Conservation (phyloP, 2,797 vertebrate genomes). For the Darevskia nairensis region DNA sequence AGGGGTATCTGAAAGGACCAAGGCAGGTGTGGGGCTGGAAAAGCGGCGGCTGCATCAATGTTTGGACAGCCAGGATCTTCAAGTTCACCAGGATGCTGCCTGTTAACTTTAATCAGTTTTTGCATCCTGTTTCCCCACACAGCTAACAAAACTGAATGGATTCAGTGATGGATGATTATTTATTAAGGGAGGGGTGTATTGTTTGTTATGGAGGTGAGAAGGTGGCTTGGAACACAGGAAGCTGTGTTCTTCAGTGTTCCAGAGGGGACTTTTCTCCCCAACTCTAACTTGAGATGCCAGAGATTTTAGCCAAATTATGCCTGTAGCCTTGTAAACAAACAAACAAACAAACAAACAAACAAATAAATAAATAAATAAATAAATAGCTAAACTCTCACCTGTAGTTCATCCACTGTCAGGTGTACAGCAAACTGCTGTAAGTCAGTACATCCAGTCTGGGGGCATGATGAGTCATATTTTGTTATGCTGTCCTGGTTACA, state of each 20-base stretch:
- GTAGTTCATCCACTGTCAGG: background rate
- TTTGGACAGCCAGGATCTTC: background rate
- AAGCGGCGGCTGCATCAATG: background rate
- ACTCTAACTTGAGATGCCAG: background rate
- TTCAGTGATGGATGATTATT: conserved; percentile 15
- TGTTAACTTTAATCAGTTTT: background rate
- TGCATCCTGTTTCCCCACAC: background rate
- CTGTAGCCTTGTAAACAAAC: background rate
- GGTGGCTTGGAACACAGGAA: background rate
- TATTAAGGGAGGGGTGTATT: conserved; percentile 39
- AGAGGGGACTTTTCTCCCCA: background rate
- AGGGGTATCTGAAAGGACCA: background rate
- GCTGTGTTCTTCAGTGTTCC: background rate
- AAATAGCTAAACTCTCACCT: background rate
- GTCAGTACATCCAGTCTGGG: too few species aligned
- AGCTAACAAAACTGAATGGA: background rate
- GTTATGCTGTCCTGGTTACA: background rate
- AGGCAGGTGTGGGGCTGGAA: background rate
- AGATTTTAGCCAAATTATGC: background rate
- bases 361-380: background rate
- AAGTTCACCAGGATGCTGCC: background rate
- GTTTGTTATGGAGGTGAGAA: conserved; percentile 28
- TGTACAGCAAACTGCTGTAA: background rate
- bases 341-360: too few species aligned
- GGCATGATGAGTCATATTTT: too few species aligned